These are phyloP conservation scores for Heliconius ethilla DNA, from an alignment of 2,888 invertebrate genomes.

Conservation along the genomic window DNA sequence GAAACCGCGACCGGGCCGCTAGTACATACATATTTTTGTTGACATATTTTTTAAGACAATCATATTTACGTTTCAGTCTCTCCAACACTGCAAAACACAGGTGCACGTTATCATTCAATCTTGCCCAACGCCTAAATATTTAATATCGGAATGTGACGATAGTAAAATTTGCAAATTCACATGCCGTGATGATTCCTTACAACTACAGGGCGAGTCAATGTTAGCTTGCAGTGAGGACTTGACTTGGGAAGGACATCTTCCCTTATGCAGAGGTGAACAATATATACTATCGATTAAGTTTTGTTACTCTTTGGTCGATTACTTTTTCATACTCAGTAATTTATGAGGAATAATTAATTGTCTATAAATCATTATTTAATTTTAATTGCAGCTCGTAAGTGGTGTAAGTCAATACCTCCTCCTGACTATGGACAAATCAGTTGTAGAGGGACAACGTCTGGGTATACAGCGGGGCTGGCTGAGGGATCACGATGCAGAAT, in stretches of 20 bases:
- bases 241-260: conserved; percentile 68
- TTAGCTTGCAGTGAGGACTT: conserved; percentile 62
- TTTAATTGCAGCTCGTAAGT: conserved; percentile 56
- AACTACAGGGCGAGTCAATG: conserved; percentile 57
- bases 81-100: conserved; percentile 73
- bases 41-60: conserved; percentile 35
- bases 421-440: conserved; percentile 65
- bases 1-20: no score
- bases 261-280: conserved; percentile 62
- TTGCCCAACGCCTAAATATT: conserved; percentile 66
- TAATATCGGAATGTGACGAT: conserved; percentile 61
- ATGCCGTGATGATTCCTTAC: conserved; percentile 61
- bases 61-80: conserved; percentile 57
- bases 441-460: conserved; percentile 61
- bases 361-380: conserved; percentile 28
- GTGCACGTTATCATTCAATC: conserved; percentile 69
- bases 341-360: not conserved
- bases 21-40: conserved; percentile 27
- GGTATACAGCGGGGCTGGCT: conserved; percentile 50
- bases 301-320: not conserved
- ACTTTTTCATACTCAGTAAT: not conserved
- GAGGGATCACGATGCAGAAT: conserved; percentile 71
- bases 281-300: not conserved
- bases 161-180: conserved; percentile 66
- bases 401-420: conserved; percentile 61